phyloP scores from a whole-genome alignment of 2,797 vertebrate genomes.

The Sebastes cheni region DNA sequence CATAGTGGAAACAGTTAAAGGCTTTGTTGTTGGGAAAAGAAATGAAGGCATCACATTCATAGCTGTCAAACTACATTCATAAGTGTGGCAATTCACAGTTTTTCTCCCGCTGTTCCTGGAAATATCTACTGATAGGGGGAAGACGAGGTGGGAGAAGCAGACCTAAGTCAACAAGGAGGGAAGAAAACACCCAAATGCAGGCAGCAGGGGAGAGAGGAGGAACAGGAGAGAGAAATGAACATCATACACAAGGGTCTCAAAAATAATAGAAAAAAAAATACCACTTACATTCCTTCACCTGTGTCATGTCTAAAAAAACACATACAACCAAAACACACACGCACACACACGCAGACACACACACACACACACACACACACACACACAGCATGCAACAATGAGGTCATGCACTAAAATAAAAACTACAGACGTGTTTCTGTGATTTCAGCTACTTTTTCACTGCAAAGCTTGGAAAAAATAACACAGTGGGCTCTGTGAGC shows the following conservation, averaged over 20 bases:
- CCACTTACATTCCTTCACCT: slow-evolving; percentile 97
- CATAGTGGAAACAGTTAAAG: neutral
- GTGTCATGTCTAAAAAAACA: slow-evolving; percentile 91
- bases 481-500: slow-evolving; percentile 14
- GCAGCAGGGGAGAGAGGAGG: neutral
- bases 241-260: slow-evolving; percentile 54
- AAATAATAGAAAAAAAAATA: slow-evolving; percentile 78
- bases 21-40: neutral
- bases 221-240: neutral
- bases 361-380: slow-evolving; percentile 69
- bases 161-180: slow-evolving; percentile 4
- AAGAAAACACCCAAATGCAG: slow-evolving; percentile 21
- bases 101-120: slow-evolving; percentile 18
- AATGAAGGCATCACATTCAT: slow-evolving; percentile 4
- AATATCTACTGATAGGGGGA: slow-evolving; percentile 20
- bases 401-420: slow-evolving; percentile 81
- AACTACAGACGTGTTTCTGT: slow-evolving; percentile 19
- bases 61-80: slow-evolving; percentile 7
- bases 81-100: slow-evolving; percentile 8
- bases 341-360: slow-evolving; percentile 40
- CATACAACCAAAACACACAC: slow-evolving; percentile 71
- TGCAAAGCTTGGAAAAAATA: slow-evolving; percentile 26
- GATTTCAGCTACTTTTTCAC: slow-evolving; percentile 24
- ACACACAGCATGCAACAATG: slow-evolving; percentile 89
- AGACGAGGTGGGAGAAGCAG: neutral